phyloP scores from a whole-genome alignment of 2,797 vertebrate species.

The Macropodus opercularis region DNA sequence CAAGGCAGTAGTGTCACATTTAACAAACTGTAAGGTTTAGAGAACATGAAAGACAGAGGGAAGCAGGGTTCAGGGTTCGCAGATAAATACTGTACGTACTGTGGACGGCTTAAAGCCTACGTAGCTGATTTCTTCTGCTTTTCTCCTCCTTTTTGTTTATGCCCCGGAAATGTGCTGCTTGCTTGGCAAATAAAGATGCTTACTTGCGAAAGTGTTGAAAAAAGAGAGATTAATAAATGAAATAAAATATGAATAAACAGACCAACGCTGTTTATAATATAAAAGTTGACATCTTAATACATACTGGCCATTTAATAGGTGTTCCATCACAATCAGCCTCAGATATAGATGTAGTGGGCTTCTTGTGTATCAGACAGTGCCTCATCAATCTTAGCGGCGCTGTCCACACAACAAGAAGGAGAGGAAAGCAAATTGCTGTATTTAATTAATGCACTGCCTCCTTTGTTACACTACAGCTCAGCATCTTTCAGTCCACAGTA shows the following conservation, averaged over 20 bases:
- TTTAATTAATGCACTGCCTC: conserved; percentile 86
- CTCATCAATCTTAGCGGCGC: conserved; percentile 83
- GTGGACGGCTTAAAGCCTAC: background rate
- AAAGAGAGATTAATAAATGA: conserved; percentile 50
- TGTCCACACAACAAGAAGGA: conserved; percentile 78
- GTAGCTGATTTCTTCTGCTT: background rate
- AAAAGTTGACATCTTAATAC: conserved; percentile 81
- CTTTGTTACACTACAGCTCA: conserved; percentile 81
- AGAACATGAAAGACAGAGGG: background rate
- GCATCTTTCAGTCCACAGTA: conserved; percentile 79
- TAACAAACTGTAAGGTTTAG: background rate
- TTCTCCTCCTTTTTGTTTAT: background rate
- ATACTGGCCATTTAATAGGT: conserved; percentile 78
- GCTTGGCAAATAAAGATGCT: conserved; percentile 47
- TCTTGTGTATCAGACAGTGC: conserved; percentile 71
- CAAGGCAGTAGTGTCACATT: background rate
- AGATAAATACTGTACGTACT: background rate
- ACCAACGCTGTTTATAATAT: conserved; percentile 72
- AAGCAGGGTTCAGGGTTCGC: background rate
- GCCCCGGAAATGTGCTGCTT: background rate
- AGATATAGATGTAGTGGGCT: conserved; percentile 83
- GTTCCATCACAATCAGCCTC: conserved; percentile 83
- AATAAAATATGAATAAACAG: conserved; percentile 66
- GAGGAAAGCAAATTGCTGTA: conserved; percentile 84
- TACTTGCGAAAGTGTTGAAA: conserved; percentile 42